A percentile compares a stretch with the other conserved stretches of the same genome.
Evolutionary conservation across 1,140 invertebrate species (phyloP).

Genomic region (Dendroctonus ponderosae): DNA sequence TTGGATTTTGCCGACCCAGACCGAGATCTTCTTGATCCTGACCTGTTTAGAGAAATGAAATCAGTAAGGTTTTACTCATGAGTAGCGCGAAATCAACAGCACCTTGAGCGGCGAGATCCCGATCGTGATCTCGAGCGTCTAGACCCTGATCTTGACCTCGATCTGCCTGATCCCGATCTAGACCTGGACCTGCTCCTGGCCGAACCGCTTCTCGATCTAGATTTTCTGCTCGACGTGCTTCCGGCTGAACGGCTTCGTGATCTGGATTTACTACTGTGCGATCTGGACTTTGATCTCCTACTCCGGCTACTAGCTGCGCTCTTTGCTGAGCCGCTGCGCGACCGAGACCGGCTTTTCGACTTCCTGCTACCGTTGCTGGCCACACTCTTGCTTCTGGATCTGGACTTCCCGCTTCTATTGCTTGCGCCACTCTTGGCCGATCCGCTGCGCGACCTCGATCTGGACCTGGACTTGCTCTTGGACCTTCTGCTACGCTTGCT

Average conservation of each 20-base stretch:
- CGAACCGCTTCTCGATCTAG: constrained; percentile 30
- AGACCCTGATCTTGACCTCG: constrained; percentile 40
- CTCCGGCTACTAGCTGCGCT: constrained; percentile 13
- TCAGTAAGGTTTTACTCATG: too few species aligned
- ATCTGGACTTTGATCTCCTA: constrained; percentile 13
- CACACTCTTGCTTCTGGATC: constrained; percentile 31
- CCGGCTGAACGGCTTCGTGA: constrained; percentile 18
- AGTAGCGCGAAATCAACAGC: neutral
- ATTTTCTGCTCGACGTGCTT: constrained; percentile 23
- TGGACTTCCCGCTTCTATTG: constrained; percentile 14
- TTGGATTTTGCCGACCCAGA: constrained; percentile 41
- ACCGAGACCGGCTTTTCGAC: constrained; percentile 24
- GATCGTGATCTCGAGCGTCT: constrained; percentile 42
- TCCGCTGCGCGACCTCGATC: constrained; percentile 34
- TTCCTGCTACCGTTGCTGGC: neutral
- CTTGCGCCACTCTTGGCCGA: constrained; percentile 17
- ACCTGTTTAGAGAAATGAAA: constrained; percentile 24
- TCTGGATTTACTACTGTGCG: constrained; percentile 12
- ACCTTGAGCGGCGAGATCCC: constrained; percentile 44
- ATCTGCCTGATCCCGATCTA: constrained; percentile 36
- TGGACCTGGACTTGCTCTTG: constrained; percentile 25
- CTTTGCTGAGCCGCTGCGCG: constrained; percentile 25
- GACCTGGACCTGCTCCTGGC: constrained; percentile 19
- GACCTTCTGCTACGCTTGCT: constrained; percentile 35
- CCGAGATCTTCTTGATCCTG: constrained; percentile 49